Evolutionary conservation across 2,888 invertebrate species (phyloP).

Genomic region (Rhaphigaster nebulosa): DNA sequence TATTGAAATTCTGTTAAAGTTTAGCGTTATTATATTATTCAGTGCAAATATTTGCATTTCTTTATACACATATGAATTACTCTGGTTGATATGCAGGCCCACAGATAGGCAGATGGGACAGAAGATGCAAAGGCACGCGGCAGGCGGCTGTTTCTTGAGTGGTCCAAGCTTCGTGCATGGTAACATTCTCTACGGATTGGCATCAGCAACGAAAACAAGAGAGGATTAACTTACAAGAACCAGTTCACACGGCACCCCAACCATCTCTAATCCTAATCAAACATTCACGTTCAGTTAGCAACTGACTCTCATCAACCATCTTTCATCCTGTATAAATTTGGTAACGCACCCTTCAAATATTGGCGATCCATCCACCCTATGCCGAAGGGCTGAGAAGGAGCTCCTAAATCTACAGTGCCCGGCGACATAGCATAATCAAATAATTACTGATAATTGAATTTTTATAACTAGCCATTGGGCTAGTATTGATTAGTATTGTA

Average conservation of each 20-base stretch:
- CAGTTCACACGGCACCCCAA: constrained; percentile 34
- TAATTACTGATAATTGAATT: background rate
- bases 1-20: background rate
- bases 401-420: background rate
- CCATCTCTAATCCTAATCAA: constrained; percentile 45
- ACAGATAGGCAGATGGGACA: background rate
- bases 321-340: background rate
- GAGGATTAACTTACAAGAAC: constrained; percentile 49
- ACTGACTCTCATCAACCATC: constrained; percentile 7
- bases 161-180: constrained; percentile 1
- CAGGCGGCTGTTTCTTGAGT: background rate
- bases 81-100: background rate
- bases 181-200: background rate
- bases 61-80: background rate
- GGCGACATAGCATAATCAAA: background rate
- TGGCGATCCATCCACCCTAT: background rate
- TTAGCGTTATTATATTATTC: background rate
- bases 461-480: background rate
- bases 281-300: constrained; percentile 40
- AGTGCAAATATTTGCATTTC: background rate
- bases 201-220: constrained; percentile 49
- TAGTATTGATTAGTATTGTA: too few species aligned
- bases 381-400: background rate
- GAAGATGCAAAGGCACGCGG: constrained; percentile 6
- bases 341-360: background rate